Percentiles rank a stretch among this genome's conserved stretches.
Conservation (phyloP, 2,888 invertebrate species). For the Alsophila aescularia region DNA sequence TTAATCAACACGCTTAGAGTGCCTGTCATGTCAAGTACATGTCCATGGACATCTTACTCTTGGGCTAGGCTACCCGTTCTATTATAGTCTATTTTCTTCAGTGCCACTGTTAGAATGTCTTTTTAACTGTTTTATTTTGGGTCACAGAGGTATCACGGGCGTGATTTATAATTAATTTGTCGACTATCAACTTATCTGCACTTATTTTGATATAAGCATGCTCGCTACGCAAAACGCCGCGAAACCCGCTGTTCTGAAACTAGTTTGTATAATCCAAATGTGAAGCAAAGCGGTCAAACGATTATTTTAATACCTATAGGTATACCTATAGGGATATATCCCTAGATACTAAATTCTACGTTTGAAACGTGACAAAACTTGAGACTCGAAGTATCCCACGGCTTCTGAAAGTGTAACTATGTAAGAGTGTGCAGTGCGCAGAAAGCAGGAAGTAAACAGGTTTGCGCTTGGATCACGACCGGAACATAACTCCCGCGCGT, state of each 20-base stretch:
- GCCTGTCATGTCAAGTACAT: neutral
- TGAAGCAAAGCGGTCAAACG: slow-evolving; percentile 1
- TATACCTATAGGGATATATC: too few relatives aligned
- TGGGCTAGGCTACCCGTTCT: too few relatives aligned
- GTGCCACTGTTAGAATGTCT: too few relatives aligned
- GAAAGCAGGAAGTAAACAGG: slow-evolving; percentile 40
- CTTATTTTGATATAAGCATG: too few relatives aligned
- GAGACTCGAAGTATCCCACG: slow-evolving; percentile 16
- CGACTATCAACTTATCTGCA: too few relatives aligned
- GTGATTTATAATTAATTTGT: too few relatives aligned
- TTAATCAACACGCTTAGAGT: slow-evolving; percentile 1
- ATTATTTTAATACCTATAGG: neutral
- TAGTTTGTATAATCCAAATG: too few relatives aligned
- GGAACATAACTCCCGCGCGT: slow-evolving; percentile 70
- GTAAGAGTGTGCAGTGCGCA: slow-evolving; percentile 17
- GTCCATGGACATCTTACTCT: too few relatives aligned
- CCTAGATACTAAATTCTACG: neutral
- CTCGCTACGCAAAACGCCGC: neutral
- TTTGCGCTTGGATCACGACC: slow-evolving; percentile 56
- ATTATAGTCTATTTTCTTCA: too few relatives aligned
- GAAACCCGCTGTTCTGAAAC: too few relatives aligned
- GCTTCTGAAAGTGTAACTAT: slow-evolving; percentile 32
- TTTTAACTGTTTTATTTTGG: too few relatives aligned
- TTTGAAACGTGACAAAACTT: slow-evolving; percentile 23
- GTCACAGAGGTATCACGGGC: too few relatives aligned